These are phyloP conservation scores for Apamea monoglypha DNA, from an alignment of 2,888 invertebrate species.

Conservation along the genomic window DNA sequence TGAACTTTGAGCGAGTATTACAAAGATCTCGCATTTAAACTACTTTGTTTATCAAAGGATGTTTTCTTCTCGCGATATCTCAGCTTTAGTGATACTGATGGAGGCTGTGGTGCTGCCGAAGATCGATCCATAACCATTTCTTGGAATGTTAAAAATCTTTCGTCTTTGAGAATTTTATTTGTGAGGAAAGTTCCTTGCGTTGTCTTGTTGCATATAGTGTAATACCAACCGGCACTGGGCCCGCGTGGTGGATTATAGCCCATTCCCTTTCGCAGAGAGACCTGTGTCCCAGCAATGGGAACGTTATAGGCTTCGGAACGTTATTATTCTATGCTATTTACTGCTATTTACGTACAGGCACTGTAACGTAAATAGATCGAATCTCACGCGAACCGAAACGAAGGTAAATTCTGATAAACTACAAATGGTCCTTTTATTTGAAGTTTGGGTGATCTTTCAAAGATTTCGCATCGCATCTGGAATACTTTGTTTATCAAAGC, in stretches of 20 bases:
- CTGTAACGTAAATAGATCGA: conserved; percentile 25
- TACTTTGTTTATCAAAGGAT: conserved; percentile 56
- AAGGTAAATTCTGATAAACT: conserved; percentile 66
- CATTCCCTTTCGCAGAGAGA: no score
- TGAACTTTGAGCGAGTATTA: conserved; percentile 43
- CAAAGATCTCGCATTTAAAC: conserved; percentile 39
- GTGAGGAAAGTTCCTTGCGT: no score
- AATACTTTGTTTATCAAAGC: no score
- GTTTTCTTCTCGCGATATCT: conserved; percentile 24
- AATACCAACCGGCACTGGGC: no score
- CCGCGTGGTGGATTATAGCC: no score
- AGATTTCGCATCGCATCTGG: conserved; percentile 33
- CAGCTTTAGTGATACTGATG: conserved; percentile 1
- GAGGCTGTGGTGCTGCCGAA: background rate
- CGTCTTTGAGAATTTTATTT: background rate
- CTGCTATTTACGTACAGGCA: no score
- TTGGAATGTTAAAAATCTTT: background rate
- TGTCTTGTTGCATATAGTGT: no score
- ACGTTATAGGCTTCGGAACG: no score
- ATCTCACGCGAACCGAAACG: conserved; percentile 59
- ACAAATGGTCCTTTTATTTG: conserved; percentile 25
- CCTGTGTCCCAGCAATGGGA: no score
- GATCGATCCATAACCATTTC: background rate
- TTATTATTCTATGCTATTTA: no score
- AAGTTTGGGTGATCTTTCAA: conserved; percentile 41